Evolutionary conservation across 2,797 vertebrate genomes (phyloP).

Genomic region (Melopsittacus undulatus): DNA sequence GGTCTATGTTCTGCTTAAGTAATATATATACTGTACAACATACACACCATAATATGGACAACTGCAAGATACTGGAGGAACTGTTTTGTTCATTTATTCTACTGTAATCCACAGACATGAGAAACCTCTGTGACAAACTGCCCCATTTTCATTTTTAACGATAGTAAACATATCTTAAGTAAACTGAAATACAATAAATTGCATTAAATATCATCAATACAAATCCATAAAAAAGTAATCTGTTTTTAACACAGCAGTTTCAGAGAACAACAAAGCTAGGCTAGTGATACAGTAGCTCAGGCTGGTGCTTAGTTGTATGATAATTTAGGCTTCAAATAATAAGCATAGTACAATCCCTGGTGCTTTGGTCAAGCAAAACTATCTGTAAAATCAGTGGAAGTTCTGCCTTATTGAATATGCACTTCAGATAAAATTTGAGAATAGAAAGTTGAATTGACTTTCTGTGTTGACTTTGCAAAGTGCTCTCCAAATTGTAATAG

Average conservation of each 20-base stretch:
- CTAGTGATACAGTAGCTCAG: not conserved
- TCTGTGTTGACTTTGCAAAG: conserved; percentile 6
- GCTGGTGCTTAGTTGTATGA: not conserved
- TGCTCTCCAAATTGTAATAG: not conserved
- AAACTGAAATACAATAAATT: not conserved
- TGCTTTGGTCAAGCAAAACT: not conserved
- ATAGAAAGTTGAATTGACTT: not conserved
- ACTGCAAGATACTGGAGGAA: not conserved
- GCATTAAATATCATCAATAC: not conserved
- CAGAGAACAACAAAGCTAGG: not conserved
- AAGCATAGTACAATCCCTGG: not conserved
- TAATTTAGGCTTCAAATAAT: not conserved
- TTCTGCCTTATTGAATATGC: not conserved
- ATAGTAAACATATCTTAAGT: not conserved
- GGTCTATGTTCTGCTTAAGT: not conserved
- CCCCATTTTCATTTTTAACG: not conserved
- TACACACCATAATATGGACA: not conserved
- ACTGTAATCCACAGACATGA: not conserved
- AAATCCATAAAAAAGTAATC: not conserved
- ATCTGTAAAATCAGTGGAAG: not conserved
- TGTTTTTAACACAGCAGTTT: not conserved
- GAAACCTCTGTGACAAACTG: not conserved
- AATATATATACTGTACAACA: not conserved
- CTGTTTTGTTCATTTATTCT: not conserved
- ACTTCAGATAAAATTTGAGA: not conserved